These are phyloP conservation scores for Brassicogethes aeneus DNA, from an alignment of 2,888 invertebrate species.

Conservation along the genomic window DNA sequence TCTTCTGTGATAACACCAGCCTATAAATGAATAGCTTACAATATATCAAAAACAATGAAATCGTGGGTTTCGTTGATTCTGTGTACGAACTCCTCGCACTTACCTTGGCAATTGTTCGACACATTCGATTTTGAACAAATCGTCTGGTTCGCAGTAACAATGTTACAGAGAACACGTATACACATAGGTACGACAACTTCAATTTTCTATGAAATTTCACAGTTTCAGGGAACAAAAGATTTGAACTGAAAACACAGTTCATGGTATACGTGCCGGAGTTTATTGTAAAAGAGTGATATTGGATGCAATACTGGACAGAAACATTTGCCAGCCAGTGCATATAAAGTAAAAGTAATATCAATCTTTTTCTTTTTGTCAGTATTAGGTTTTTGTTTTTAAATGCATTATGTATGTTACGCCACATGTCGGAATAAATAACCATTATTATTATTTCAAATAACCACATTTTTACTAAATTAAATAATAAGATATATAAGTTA, in stretches of 20 bases:
- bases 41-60: conserved; percentile 5
- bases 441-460: too few relatives aligned
- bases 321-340: too few relatives aligned
- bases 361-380: too few relatives aligned
- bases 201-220: conserved; percentile 1
- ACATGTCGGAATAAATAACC: too few relatives aligned
- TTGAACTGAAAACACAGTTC: not conserved
- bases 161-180: conserved; percentile 1
- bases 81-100: not conserved
- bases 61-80: not conserved
- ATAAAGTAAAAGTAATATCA: too few relatives aligned
- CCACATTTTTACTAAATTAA: too few relatives aligned
- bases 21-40: conserved; percentile 1
- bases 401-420: too few relatives aligned
- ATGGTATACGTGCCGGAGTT: conserved; percentile 4
- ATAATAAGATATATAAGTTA: too few relatives aligned
- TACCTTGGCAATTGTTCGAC: not conserved
- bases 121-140: not conserved
- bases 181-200: conserved; percentile 2
- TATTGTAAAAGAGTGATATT: conserved; percentile 8
- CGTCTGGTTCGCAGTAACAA: conserved; percentile 1
- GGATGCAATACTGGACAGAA: conserved; percentile 4
- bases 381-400: too few relatives aligned
- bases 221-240: conserved; percentile 2
- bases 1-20: not conserved